Evolutionary conservation across 2,888 invertebrate genomes (phyloP).

Genomic region (Amiota minor): DNA sequence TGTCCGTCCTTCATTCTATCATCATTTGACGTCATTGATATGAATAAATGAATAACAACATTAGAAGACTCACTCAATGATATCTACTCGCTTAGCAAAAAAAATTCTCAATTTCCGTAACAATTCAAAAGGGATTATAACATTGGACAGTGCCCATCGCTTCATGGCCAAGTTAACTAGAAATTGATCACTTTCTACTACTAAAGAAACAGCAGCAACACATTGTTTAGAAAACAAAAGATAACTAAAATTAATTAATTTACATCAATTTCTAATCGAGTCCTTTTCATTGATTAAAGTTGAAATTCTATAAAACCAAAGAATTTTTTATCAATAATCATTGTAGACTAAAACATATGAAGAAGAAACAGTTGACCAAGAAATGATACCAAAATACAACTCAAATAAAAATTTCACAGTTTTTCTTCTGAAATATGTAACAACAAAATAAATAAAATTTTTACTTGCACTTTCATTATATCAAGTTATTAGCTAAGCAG

Average conservation of each 20-base stretch:
- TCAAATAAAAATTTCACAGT: constrained; percentile 22
- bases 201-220: no score
- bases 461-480: constrained; percentile 43
- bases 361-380: not conserved
- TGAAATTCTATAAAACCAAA: not conserved
- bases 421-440: constrained; percentile 24
- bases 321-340: constrained; percentile 21
- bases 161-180: no score
- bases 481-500: not conserved
- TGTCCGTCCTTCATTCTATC: not conserved
- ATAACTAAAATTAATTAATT: constrained; percentile 42
- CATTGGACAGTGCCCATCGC: no score
- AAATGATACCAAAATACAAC: not conserved
- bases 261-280: constrained; percentile 32
- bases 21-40: no score
- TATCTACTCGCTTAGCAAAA: constrained; percentile 34
- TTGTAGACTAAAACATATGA: not conserved
- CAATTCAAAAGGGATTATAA: not conserved
- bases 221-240: not conserved
- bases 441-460: constrained; percentile 11
- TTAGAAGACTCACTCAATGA: constrained; percentile 33
- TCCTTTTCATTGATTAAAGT: constrained; percentile 40
- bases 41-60: no score
- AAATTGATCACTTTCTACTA: no score
- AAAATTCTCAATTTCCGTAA: constrained; percentile 17